Conservation (phyloP, 2,888 invertebrate genomes). For the Hedya salicella region DNA sequence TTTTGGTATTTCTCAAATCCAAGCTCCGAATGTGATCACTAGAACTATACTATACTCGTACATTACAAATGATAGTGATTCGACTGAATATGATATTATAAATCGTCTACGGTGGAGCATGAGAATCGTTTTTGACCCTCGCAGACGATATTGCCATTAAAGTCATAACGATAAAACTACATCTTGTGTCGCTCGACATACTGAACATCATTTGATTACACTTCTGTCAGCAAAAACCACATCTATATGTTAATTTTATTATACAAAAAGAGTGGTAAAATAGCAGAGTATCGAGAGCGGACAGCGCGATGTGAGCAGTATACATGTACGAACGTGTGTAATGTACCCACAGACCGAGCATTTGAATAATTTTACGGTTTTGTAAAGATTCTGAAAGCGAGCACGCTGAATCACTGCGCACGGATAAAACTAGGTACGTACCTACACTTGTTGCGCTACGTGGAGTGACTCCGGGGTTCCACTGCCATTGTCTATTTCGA, state of each 20-base stretch:
- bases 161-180: constrained; percentile 36
- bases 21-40: background rate
- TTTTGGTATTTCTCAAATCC: background rate
- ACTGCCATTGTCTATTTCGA: constrained; percentile 17
- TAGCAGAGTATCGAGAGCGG: constrained; percentile 64
- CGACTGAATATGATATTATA: too few species aligned
- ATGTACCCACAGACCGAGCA: constrained; percentile 57
- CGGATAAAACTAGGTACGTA: constrained; percentile 33
- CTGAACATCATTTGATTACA: constrained; percentile 53
- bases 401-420: constrained; percentile 45
- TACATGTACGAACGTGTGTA: constrained; percentile 50
- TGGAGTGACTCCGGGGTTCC: constrained; percentile 23
- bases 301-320: constrained; percentile 57
- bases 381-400: constrained; percentile 52
- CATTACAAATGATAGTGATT: too few species aligned
- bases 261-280: constrained; percentile 76
- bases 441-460: constrained; percentile 49
- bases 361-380: constrained; percentile 77
- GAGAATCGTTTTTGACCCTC: too few species aligned
- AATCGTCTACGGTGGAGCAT: too few species aligned
- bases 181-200: constrained; percentile 45
- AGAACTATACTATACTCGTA: too few species aligned
- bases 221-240: constrained; percentile 56
- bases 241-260: constrained; percentile 79
- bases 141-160: background rate